Evolutionary conservation across 2,113 vertebrate species (phyloP).

Genomic region (Pheucticus melanocephalus): DNA sequence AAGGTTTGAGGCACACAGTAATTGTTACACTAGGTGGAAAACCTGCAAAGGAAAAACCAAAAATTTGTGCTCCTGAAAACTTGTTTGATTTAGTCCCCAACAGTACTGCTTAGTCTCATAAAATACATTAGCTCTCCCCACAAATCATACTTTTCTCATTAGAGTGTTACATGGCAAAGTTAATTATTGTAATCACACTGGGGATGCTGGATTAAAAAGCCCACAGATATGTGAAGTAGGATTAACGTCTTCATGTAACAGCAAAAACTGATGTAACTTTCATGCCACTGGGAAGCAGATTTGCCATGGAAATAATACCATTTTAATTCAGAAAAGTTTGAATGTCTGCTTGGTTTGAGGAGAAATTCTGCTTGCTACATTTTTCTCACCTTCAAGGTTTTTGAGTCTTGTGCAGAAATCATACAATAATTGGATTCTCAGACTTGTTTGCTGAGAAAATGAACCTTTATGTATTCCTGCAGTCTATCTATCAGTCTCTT

Average conservation of each 20-base stretch:
- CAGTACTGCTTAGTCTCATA: background rate
- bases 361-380: background rate
- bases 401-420: background rate
- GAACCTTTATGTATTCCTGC: background rate
- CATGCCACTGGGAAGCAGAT: background rate
- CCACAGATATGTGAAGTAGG: conserved; percentile 33
- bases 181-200: conserved; percentile 35
- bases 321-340: background rate
- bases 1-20: background rate
- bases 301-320: background rate
- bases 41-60: background rate
- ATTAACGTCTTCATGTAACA: conserved; percentile 26
- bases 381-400: background rate
- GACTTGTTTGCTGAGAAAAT: background rate
- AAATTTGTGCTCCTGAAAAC: background rate
- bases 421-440: background rate
- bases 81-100: background rate
- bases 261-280: background rate
- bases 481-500: background rate
- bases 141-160: conserved; percentile 21
- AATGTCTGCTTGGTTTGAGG: background rate
- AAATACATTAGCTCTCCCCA: background rate
- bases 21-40: background rate
- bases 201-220: conserved; percentile 40
- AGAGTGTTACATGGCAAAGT: conserved; percentile 10